phyloP scores from a whole-genome alignment of 1,140 invertebrate species.

The Cepaea nemoralis region DNA sequence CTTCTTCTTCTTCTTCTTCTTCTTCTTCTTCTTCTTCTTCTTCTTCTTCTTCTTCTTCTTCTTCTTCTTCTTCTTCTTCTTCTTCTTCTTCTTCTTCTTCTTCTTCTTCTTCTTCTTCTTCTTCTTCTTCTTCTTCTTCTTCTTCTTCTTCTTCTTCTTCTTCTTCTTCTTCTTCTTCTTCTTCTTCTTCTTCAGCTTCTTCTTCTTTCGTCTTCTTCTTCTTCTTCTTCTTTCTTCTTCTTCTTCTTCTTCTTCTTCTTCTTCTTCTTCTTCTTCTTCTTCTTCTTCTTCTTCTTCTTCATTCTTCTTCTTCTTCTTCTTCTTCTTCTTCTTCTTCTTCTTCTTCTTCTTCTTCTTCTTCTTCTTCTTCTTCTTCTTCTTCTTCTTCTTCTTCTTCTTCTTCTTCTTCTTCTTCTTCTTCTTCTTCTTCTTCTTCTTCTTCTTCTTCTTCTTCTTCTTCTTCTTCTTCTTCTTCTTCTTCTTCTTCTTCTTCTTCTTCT shows the following conservation, averaged over 20 bases:
- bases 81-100: neutral
- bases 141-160: neutral
- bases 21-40: too few relatives aligned
- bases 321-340: slow-evolving; percentile 8
- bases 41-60: too few relatives aligned
- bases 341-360: slow-evolving; percentile 13
- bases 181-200: too few relatives aligned
- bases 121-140: neutral
- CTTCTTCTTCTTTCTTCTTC: too few relatives aligned
- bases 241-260: too few relatives aligned
- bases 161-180: neutral
- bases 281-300: too few relatives aligned
- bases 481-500: neutral
- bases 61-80: neutral
- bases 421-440: too few relatives aligned
- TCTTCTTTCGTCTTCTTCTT: too few relatives aligned
- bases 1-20: too few relatives aligned
- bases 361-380: neutral
- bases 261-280: too few relatives aligned
- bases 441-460: neutral
- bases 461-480: neutral
- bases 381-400: slow-evolving; percentile 1
- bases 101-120: neutral
- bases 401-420: neutral
- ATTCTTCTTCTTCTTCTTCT: too few relatives aligned